Percentiles rank a stretch among this genome's conserved stretches.
phyloP scores from a whole-genome alignment of 2,113 vertebrate species.

The Psittacus erithacus region DNA sequence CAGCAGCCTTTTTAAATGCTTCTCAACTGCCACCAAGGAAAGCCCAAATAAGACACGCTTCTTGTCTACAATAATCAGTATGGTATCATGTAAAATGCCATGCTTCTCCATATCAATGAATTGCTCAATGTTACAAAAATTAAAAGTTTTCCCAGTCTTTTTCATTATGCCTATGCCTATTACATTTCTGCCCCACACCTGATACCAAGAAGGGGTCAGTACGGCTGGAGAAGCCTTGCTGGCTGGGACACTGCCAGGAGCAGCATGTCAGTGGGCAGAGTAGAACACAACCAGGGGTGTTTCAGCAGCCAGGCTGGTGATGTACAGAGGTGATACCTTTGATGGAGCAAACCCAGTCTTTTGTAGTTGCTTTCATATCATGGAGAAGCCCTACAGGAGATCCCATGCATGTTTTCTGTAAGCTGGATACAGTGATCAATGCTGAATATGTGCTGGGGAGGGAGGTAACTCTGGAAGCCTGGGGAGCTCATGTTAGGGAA shows the following conservation, averaged over 20 bases:
- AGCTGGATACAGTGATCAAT: fast-evolving
- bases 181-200: not conserved
- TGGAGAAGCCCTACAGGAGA: not conserved
- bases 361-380: not conserved
- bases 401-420: fast-evolving
- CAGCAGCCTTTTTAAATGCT: not conserved
- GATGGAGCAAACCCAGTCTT: not conserved
- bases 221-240: fast-evolving
- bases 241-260: not conserved
- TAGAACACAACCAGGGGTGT: fast-evolving
- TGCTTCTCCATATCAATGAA: not conserved
- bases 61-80: not conserved
- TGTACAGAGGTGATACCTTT: not conserved
- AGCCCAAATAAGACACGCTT: fast-evolving
- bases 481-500: not conserved
- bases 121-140: not conserved
- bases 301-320: not conserved
- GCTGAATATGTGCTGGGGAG: too few relatives aligned
- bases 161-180: not conserved
- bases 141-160: not conserved
- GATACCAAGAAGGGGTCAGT: not conserved
- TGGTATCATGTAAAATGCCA: fast-evolving
- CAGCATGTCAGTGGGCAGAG: not conserved
- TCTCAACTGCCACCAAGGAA: not conserved
- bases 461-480: too few relatives aligned